Conservation (phyloP, 2,797 vertebrate genomes). For the Hydrocynus forskahlii region DNA sequence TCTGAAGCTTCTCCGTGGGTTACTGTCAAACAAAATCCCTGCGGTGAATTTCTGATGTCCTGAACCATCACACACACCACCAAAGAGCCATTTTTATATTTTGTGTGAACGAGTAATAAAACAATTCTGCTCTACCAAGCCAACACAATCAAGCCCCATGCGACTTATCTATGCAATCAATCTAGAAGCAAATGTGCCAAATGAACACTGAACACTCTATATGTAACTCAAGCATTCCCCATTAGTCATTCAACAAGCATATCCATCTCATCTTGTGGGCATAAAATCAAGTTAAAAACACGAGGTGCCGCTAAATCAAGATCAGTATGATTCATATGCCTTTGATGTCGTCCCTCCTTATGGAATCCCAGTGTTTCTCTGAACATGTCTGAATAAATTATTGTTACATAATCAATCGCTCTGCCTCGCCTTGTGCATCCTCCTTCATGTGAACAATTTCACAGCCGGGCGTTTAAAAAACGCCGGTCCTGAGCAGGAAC, state of each 20-base stretch:
- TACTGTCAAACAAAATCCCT: not conserved
- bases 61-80: not conserved
- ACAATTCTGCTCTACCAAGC: not conserved
- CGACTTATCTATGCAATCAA: not conserved
- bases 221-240: not conserved
- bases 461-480: conserved; percentile 6
- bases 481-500: not conserved
- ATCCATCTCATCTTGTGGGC: conserved; percentile 4
- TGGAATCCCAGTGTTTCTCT: conserved; percentile 20
- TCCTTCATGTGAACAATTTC: conserved; percentile 25
- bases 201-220: not conserved
- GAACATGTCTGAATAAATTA: conserved; percentile 39
- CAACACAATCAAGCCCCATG: not conserved
- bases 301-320: not conserved
- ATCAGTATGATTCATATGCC: conserved; percentile 33
- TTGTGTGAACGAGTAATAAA: not conserved
- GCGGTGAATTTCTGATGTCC: not conserved
- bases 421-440: conserved; percentile 3
- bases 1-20: not conserved
- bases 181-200: not conserved
- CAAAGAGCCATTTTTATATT: not conserved
- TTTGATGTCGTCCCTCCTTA: conserved; percentile 20
- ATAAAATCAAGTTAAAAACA: not conserved
- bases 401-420: conserved; percentile 47
- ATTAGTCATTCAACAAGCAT: conserved; percentile 16